These are phyloP conservation scores for Zapus hudsonius DNA, from an alignment of 2,113 vertebrate genomes.

Conservation along the genomic window DNA sequence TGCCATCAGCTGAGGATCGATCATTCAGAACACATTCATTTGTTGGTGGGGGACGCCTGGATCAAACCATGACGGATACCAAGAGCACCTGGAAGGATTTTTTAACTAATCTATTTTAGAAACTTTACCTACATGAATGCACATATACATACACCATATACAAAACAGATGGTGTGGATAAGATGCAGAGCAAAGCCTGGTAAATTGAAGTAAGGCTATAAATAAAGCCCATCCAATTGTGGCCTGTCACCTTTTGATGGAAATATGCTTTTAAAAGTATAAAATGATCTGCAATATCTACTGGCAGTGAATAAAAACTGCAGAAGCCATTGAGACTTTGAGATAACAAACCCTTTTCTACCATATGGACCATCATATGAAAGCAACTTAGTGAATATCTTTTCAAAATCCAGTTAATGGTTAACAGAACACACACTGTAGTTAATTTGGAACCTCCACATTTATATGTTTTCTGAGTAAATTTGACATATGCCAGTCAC, in stretches of 20 bases:
- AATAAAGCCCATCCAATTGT: not conserved
- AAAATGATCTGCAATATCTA: conserved; percentile 30
- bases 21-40: too few relatives aligned
- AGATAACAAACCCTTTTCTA: not conserved
- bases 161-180: not conserved
- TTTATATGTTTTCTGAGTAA: conserved; percentile 41
- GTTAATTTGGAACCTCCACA: not conserved
- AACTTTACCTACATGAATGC: not conserved
- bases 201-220: not conserved
- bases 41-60: too few relatives aligned
- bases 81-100: too few relatives aligned
- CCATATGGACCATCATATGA: not conserved
- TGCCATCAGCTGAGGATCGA: too few relatives aligned
- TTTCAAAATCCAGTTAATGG: not conserved
- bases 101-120: not conserved
- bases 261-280: not conserved
- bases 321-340: conserved; percentile 24
- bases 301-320: not conserved
- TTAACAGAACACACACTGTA: not conserved
- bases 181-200: not conserved
- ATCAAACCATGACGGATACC: too few relatives aligned
- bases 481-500: too few relatives aligned
- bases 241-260: not conserved
- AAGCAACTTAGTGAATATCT: conserved; percentile 26
- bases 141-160: not conserved